Base-by-base conservation (phyloP, 2,888 invertebrate genomes). In the Heliconius cydno region DNA sequence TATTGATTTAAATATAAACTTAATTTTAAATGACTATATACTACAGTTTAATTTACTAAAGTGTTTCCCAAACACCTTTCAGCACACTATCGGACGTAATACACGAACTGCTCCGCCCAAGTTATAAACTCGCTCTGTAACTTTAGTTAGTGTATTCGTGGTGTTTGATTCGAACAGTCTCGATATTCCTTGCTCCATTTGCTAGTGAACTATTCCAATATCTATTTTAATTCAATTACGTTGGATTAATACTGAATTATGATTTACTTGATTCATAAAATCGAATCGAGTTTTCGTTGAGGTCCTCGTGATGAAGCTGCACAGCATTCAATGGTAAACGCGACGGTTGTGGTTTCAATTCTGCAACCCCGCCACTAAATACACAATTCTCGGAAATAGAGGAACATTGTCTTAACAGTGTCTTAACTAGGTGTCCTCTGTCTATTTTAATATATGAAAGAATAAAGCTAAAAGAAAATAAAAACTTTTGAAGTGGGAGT, bases 161-260 rank as follows among this genome's bases (percentile, higher is more conserved):
- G 57, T 76, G 70, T 63, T 52, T 66, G 76, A 76, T 79, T 79
- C 70, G 25, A 79, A 71, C 60, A 30, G 57, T 67, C 60, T 78
- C 74, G 68, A 76, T 76, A 76, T 78, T 41, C 78, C 66, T 41
- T 67, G 68, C 60, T 57, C 60, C 74, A 67, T 74, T 78, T 74
- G 72, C 73, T 74, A 30, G 41, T 4, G 28, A 78, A 78, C 78
- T 78, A 74, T 78, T 68, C n/a, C 74, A 78, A 78, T 78, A 75
- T 78, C 68, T 67, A 60, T 60, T 74, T 63, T 34, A 41, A 74
- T 78, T 60, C 60, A 74, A 60, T n/a, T 60, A 41, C 38, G 6
- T 15, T 65, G 19, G 63, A 74, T 74, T 74, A 63, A 65, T 65
- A 65, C 7, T 38, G 19, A 41, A 65, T 65, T 63, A 74, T 74